Evolutionary conservation across 1,140 invertebrate species (phyloP).

Genomic region (Caenorhabditis tropicalis): DNA sequence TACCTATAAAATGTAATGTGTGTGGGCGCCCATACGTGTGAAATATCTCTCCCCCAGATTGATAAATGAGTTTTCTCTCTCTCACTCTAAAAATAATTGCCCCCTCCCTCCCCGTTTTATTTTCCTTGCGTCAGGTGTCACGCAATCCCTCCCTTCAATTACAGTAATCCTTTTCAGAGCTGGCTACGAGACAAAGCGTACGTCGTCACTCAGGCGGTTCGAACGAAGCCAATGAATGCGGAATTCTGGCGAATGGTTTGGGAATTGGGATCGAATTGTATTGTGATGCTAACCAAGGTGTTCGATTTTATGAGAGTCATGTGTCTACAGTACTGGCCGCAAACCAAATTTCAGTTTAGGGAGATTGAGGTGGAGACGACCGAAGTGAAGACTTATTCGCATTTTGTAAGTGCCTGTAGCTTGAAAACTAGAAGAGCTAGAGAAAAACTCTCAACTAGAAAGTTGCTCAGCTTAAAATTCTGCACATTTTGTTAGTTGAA

Average conservation of each 20-base stretch:
- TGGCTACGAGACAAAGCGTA: conserved; percentile 71
- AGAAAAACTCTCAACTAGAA: no score
- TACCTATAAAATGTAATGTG: neutral
- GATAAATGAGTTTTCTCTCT: neutral
- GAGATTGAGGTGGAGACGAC: conserved; percentile 64
- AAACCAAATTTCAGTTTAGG: conserved; percentile 8
- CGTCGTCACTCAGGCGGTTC: conserved; percentile 71
- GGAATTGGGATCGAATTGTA: conserved; percentile 69
- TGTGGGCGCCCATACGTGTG: conserved; percentile 11
- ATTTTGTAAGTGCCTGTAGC: conserved; percentile 72
- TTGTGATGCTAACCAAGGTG: conserved; percentile 71
- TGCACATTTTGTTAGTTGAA: no score
- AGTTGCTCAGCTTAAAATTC: no score
- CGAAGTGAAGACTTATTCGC: conserved; percentile 72
- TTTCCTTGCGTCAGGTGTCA: neutral
- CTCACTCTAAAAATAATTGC: neutral
- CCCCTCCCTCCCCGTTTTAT: neutral
- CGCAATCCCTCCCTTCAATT: no score
- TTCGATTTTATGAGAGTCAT: conserved; percentile 71
- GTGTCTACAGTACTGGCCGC: no score
- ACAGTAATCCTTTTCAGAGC: no score
- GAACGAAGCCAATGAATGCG: conserved; percentile 66
- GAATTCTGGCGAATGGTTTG: conserved; percentile 72
- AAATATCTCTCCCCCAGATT: conserved; percentile 32
- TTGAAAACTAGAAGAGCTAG: no score